phyloP scores from a whole-genome alignment of 2,797 vertebrate species.

The Ataeniobius toweri region DNA sequence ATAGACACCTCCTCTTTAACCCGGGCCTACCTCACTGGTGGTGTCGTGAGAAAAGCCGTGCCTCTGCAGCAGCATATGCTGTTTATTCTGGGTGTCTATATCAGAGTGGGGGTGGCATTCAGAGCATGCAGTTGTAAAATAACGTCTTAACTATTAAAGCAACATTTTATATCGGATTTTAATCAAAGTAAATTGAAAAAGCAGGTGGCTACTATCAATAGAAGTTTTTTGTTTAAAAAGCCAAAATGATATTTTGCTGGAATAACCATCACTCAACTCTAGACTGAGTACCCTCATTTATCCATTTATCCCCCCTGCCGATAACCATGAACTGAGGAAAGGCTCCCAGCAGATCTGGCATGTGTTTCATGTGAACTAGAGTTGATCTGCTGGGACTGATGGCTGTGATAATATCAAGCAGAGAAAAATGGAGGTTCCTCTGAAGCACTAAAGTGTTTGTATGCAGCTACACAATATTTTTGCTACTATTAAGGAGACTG shows the following conservation, averaged over 20 bases:
- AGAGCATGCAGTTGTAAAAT: neutral
- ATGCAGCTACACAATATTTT: neutral
- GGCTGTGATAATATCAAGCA: conserved; percentile 15
- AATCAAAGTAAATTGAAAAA: neutral
- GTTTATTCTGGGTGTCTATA: neutral
- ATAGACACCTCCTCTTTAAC: conserved; percentile 64
- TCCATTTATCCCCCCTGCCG: conserved; percentile 1
- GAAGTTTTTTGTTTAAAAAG: neutral
- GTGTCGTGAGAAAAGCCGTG: conserved; percentile 38
- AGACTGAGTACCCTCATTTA: conserved; percentile 35
- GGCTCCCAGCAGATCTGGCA: conserved; percentile 14
- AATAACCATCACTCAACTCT: conserved; percentile 40
- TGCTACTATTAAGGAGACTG: neutral
- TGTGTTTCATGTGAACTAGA: conserved; percentile 22
- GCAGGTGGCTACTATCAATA: neutral
- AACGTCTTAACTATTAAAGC: neutral
- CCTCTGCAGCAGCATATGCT: conserved; percentile 1
- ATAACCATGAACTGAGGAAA: neutral
- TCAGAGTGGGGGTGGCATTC: neutral
- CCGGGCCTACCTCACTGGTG: conserved; percentile 21
- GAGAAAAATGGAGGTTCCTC: conserved; percentile 14
- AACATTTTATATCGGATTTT: neutral
- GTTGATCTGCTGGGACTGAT: conserved; percentile 39
- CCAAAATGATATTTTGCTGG: neutral
- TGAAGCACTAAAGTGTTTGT: conserved; percentile 3